Evolutionary conservation across 2,888 invertebrate genomes (phyloP), one percentile per base, ranked within the genome.

Genomic region (Lymantria dispar): DNA sequence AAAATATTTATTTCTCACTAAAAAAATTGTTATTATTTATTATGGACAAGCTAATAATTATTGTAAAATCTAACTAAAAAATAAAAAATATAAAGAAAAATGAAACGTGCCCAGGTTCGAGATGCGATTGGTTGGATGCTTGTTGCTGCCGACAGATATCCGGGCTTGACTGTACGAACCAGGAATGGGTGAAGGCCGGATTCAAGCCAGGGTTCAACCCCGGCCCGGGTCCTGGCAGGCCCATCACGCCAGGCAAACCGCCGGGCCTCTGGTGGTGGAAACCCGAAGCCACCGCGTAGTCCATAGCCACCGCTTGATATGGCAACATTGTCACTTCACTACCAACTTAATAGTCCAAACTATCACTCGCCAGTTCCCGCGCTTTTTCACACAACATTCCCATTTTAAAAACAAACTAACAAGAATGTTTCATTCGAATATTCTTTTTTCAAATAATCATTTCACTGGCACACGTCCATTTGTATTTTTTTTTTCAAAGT

Each of bases 61-160:
- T 46, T 54, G 65, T 56, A 69, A 76, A 76, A 57, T 60, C 67
- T 73, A 78, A 78, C 66, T 78, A 68, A 78, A 83, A 87, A 89
- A 82, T 80, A 82, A 87, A 85, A 87, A 87, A 84, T 82, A 83
- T 84, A 87, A 82, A 83, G 78, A 83, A 89, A 87, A 88, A 90
- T 94, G 93, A 91, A 93, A 95, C 96, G 95, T 96, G 96, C 97
- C 97, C 97, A 94, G 96, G 96, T 94, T 97, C 96, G 93, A 97
- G 95, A 94, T 95, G 95, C 94, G 95, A 94, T 88, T 91, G 92
- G 88, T 91, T 92, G 87, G 93, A 93, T 92, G 92, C 93, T 93
- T 92, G 93, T 93, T 96, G 96, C 94, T 96, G 95, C 86, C 93
- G 95, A 95, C 96, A 96, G 93, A 97, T 94, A 94, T 97, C 96